Evolutionary conservation across 2,113 vertebrate species (phyloP).

Genomic region (Platichthys flesus): DNA sequence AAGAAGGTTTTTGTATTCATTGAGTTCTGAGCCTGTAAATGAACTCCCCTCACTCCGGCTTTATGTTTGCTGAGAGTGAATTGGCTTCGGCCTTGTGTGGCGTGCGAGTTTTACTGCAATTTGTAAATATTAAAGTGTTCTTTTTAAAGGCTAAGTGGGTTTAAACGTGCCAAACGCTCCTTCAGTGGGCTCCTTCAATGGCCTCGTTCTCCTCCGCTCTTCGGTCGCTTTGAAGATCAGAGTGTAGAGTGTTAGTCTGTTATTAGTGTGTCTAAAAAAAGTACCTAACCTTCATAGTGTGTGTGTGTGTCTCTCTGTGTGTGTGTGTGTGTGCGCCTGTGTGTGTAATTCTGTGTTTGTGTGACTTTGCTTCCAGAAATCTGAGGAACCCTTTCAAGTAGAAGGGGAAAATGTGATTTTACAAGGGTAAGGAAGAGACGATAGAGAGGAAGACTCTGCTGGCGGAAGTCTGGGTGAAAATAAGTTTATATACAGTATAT

Average conservation of each 20-base stretch:
- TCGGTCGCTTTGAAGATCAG: conserved; percentile 70
- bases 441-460: conserved; percentile 2
- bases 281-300: conserved; percentile 59
- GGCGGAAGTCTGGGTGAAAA: neutral
- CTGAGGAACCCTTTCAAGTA: conserved; percentile 64
- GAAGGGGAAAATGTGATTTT: conserved; percentile 55
- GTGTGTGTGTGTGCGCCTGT: conserved; percentile 17
- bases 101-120: conserved; percentile 59
- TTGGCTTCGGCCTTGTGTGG: conserved; percentile 19
- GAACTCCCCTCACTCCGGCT: conserved; percentile 41
- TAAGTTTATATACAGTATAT: neutral
- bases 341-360: conserved; percentile 12
- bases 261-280: conserved; percentile 73
- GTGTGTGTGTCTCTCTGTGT: conserved; percentile 33
- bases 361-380: conserved; percentile 55
- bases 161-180: conserved; percentile 62
- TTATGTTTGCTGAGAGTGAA: conserved; percentile 41
- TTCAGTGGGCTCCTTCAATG: conserved; percentile 49
- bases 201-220: conserved; percentile 49
- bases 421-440: conserved; percentile 22
- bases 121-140: conserved; percentile 75
- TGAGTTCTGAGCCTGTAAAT: conserved; percentile 56
- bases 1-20: conserved; percentile 64
- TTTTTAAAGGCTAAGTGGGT: conserved; percentile 64
- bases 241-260: conserved; percentile 70